These are phyloP conservation scores for Geophilus truncorum DNA, from an alignment of 2,888 invertebrate genomes.

Conservation along the genomic window DNA sequence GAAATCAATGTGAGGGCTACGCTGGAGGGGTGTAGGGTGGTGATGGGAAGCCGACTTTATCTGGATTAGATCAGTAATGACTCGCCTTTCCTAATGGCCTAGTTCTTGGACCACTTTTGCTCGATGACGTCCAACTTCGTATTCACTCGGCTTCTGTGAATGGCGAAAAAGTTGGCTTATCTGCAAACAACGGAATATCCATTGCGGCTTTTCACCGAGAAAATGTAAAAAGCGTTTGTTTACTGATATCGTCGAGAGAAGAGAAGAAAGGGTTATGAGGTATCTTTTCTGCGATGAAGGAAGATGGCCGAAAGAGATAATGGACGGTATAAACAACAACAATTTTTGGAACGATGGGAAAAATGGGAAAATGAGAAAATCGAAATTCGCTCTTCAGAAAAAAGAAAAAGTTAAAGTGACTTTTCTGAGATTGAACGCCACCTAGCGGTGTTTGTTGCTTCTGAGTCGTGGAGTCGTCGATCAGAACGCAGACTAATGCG, in stretches of 20 bases:
- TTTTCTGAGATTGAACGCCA: too few species aligned
- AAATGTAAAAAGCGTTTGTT: not conserved
- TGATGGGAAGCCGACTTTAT: not conserved
- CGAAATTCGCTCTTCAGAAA: too few species aligned
- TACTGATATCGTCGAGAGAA: not conserved
- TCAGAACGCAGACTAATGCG: not conserved
- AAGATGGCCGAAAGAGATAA: not conserved
- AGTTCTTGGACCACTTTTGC: not conserved
- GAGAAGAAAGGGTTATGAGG: not conserved
- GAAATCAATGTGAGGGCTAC: not conserved
- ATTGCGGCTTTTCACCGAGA: not conserved
- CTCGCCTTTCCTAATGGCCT: not conserved
- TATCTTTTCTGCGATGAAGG: not conserved
- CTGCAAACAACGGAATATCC: too few species aligned
- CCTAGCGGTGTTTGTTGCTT: too few species aligned
- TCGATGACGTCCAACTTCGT: not conserved
- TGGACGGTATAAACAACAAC: not conserved
- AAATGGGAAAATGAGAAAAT: too few species aligned
- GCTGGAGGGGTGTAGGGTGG: not conserved
- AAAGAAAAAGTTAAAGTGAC: too few species aligned
- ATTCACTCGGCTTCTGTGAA: not conserved
- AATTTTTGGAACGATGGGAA: not conserved
- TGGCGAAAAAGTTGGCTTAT: not conserved
- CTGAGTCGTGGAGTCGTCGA: not conserved
- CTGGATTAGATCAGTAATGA: not conserved